Percentiles rank a stretch among this genome's conserved stretches.
Evolutionary conservation across 2,797 vertebrate genomes (phyloP).

Genomic region (Chlorospingus flavigularis): DNA sequence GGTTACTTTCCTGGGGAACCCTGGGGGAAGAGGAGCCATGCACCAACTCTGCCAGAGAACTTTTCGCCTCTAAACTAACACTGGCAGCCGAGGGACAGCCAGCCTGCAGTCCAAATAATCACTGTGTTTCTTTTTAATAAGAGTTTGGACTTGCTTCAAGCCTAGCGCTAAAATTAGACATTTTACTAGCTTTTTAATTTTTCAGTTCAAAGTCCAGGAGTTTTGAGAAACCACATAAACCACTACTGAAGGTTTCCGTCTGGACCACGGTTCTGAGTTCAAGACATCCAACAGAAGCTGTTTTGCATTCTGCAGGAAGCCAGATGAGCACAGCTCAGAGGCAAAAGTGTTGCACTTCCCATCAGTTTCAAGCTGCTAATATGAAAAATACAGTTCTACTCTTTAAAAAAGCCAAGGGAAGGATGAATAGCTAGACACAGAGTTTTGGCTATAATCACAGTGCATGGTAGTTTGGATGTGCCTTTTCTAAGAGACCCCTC

Average conservation of each 20-base stretch:
- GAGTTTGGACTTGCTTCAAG: constrained; percentile 19
- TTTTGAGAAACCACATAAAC: constrained; percentile 8
- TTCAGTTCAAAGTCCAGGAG: constrained; percentile 12
- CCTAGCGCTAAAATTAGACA: constrained; percentile 22
- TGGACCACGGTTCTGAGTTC: not conserved
- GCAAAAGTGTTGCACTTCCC: not conserved
- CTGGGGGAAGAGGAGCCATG: not conserved
- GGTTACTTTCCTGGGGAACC: not conserved
- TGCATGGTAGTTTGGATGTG: not conserved
- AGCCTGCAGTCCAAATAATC: not conserved
- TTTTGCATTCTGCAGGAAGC: not conserved
- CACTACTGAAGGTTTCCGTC: not conserved
- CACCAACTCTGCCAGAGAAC: not conserved
- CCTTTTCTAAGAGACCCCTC: not conserved
- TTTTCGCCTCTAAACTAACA: not conserved
- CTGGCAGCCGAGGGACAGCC: not conserved
- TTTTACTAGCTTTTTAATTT: constrained; percentile 39
- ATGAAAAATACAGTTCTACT: not conserved
- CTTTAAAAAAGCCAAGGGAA: not conserved
- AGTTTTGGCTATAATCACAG: not conserved
- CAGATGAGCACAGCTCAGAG: not conserved
- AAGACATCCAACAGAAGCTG: not conserved
- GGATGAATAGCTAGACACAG: not conserved
- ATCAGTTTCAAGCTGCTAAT: not conserved
- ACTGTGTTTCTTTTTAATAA: not conserved